Percentiles rank a stretch among this genome's conserved stretches.
phyloP scores from a whole-genome alignment of 2,797 vertebrate species.

The Leptodon cayanensis region DNA sequence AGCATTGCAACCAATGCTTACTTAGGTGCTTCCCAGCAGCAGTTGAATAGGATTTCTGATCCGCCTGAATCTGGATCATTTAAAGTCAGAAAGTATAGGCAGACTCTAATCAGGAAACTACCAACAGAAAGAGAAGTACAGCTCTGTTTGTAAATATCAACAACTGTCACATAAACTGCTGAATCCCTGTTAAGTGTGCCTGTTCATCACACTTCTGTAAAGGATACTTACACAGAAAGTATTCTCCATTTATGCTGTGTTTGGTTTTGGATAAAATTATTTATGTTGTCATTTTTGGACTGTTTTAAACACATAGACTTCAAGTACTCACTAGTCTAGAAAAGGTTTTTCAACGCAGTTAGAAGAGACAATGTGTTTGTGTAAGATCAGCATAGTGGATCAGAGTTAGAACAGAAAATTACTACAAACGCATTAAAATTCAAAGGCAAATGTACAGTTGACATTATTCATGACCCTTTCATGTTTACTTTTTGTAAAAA shows the following conservation, averaged over 20 bases:
- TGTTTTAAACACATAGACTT: background rate
- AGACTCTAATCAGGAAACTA: background rate
- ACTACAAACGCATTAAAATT: background rate
- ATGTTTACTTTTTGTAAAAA: background rate
- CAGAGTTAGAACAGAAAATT: background rate
- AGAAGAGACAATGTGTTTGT: background rate
- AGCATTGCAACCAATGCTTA: background rate
- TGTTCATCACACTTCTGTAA: background rate
- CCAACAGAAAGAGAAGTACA: background rate
- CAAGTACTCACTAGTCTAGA: background rate
- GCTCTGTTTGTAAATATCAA: background rate
- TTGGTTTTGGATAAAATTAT: background rate
- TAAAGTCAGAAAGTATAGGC: background rate
- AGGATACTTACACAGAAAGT: background rate
- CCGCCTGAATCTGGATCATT: background rate
- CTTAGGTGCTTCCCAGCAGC: background rate
- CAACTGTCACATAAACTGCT: background rate
- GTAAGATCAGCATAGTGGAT: background rate
- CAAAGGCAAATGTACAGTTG: background rate
- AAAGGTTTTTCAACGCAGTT: background rate
- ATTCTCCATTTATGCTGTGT: background rate
- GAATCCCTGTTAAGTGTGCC: background rate
- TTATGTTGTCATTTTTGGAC: background rate
- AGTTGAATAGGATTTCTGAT: background rate
- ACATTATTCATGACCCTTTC: background rate